Conservation (phyloP, 2,888 invertebrate species). For the Cheilosia vernalis region DNA sequence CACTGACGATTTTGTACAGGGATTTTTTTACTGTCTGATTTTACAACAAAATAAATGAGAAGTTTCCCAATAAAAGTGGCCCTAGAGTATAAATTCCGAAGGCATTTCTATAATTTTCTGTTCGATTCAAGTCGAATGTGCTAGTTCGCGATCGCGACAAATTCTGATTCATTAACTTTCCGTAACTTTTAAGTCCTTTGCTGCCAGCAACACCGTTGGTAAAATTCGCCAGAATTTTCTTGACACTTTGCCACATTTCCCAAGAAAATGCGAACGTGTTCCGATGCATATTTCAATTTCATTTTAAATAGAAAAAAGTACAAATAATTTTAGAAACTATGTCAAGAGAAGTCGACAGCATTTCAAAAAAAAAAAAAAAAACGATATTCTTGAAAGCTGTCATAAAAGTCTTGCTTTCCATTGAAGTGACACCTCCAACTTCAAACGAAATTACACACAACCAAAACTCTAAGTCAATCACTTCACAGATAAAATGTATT, state of each 20-base stretch:
- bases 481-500: slow-evolving; percentile 27
- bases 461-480: slow-evolving; percentile 4
- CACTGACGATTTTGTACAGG: too few species aligned
- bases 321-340: slow-evolving; percentile 48
- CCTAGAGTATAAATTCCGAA: too few species aligned
- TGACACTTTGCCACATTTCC: slow-evolving; percentile 29
- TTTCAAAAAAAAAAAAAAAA: background rate
- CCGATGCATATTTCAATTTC: slow-evolving; percentile 1
- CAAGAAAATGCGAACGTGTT: background rate
- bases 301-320: background rate
- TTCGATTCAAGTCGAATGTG: too few species aligned
- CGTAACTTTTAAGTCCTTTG: background rate
- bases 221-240: background rate
- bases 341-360: slow-evolving; percentile 52
- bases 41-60: too few species aligned
- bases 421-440: background rate
- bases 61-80: too few species aligned
- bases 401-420: background rate
- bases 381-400: background rate
- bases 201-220: slow-evolving; percentile 1
- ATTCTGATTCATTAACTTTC: too few species aligned
- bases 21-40: too few species aligned
- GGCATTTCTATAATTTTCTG: too few species aligned
- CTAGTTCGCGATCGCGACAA: too few species aligned
- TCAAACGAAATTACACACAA: background rate